Evolutionary conservation across 2,888 invertebrate species (phyloP).

Genomic region (Lepas anatifera): DNA sequence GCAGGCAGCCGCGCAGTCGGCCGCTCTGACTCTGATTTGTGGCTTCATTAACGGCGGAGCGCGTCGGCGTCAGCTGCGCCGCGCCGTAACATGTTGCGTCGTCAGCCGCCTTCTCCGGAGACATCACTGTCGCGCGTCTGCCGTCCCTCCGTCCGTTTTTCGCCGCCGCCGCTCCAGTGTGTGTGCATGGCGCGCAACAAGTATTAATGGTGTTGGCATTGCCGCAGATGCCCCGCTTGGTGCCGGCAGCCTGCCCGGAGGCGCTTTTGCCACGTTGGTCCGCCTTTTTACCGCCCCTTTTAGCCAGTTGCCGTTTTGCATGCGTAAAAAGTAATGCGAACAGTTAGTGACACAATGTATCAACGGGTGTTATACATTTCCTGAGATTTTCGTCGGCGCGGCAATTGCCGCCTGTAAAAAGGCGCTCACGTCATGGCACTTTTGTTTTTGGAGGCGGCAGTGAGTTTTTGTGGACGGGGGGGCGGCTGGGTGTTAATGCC

Average conservation of each 20-base stretch:
- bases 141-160: too few species aligned
- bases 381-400: conserved; percentile 2
- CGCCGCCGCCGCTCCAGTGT: too few species aligned
- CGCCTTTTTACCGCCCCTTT: not conserved
- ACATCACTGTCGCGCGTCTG: too few species aligned
- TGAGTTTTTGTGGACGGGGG: not conserved
- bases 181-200: not conserved
- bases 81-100: too few species aligned
- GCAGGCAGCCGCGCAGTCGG: too few species aligned
- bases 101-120: too few species aligned
- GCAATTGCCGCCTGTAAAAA: not conserved
- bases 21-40: too few species aligned
- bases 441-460: not conserved
- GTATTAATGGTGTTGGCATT: not conserved
- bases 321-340: not conserved
- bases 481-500: not conserved
- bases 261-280: not conserved
- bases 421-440: not conserved
- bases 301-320: not conserved
- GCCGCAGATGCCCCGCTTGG: not conserved
- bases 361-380: conserved; percentile 9
- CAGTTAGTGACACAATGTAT: conserved; percentile 12
- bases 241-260: not conserved
- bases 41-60: too few species aligned
- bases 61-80: too few species aligned